Conservation (phyloP, 2,888 invertebrate genomes). For the Lithophane leautieri region DNA sequence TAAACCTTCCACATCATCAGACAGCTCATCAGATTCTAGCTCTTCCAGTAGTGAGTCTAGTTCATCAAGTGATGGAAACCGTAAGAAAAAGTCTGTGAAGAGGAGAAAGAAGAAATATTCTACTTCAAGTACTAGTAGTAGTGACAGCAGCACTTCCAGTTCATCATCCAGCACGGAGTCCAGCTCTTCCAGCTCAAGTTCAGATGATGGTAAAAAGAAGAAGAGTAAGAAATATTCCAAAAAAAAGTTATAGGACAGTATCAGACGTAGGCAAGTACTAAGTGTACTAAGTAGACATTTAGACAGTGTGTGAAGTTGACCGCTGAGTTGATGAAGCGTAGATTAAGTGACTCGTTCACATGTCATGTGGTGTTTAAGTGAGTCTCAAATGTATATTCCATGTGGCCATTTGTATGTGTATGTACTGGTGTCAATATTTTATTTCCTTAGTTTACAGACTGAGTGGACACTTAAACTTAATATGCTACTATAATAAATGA, state of each 20-base stretch:
- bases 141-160: slow-evolving; percentile 70
- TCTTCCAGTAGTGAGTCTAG: slow-evolving; percentile 82
- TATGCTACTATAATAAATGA: slow-evolving; percentile 28
- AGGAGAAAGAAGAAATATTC: slow-evolving; percentile 79
- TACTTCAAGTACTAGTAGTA: slow-evolving; percentile 81
- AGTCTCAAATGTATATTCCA: slow-evolving; percentile 48
- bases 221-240: slow-evolving; percentile 73
- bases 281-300: slow-evolving; percentile 24
- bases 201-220: slow-evolving; percentile 78
- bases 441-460: slow-evolving; percentile 42
- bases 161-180: slow-evolving; percentile 80
- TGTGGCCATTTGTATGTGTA: slow-evolving; percentile 60
- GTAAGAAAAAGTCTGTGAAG: slow-evolving; percentile 74
- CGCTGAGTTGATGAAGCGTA: slow-evolving; percentile 7
- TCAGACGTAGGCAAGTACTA: slow-evolving; percentile 23
- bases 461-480: slow-evolving; percentile 43
- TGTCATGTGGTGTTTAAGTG: slow-evolving; percentile 46
- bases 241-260: slow-evolving; percentile 71
- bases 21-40: slow-evolving; percentile 80
- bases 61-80: slow-evolving; percentile 81
- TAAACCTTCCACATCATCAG: slow-evolving; percentile 83
- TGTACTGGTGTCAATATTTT: slow-evolving; percentile 26
- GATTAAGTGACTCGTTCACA: slow-evolving; percentile 30
- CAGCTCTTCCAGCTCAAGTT: slow-evolving; percentile 78
- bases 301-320: slow-evolving; percentile 33